Base-by-base conservation (phyloP, 2,113 vertebrate genomes). In the Ciconia boyciana region DNA sequence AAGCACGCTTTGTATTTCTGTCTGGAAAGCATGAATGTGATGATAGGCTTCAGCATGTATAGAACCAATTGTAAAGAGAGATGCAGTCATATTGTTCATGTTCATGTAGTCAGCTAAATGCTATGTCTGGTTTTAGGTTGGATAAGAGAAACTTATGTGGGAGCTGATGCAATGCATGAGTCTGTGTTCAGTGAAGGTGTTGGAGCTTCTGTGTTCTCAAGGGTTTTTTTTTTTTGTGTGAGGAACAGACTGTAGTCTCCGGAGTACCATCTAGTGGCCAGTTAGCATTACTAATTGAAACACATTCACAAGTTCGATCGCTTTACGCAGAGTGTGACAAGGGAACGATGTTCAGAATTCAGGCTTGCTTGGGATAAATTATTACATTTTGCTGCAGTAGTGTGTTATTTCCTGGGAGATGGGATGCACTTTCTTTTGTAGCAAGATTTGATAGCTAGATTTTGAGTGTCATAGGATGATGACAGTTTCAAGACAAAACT, bases 261-360 rank as follows among this genome's bases (percentile, higher is more conserved):
- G 4, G 71, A 76, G 71, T 69, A 77, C 92, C 95, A 95, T 89
- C 96, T 96, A 68, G 95, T 91, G 93, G 95, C 78, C 82, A 55
- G 5, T 39, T 55, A 68, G 76, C 39, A 39, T 82, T 57, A 20
- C 11, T 75, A 5, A n/a, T 34, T 21, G 54, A 57, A 78, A 54
- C 1, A 0, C 11, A 4, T 39, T 60, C 5, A 1, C 13, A 4
- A 20, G 9, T 60, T 58, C 2, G 0, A 8, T 78, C 54, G 58
- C 20, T 61, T 46, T 43, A 8, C 57, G 65, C 70, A 6, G 48
- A 34, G 9, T 34, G 29, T 55, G 69, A 20, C 2, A 29, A 28
- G 36, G 51, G 39, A 72, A 9, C 1, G 0, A 11, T 1, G 4
- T 55, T 89, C 32, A 75, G 65, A 41, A 52, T 75, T 75, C 21